Base-by-base conservation (phyloP, 2,797 vertebrate genomes). In the Limnodromus scolopaceus region DNA sequence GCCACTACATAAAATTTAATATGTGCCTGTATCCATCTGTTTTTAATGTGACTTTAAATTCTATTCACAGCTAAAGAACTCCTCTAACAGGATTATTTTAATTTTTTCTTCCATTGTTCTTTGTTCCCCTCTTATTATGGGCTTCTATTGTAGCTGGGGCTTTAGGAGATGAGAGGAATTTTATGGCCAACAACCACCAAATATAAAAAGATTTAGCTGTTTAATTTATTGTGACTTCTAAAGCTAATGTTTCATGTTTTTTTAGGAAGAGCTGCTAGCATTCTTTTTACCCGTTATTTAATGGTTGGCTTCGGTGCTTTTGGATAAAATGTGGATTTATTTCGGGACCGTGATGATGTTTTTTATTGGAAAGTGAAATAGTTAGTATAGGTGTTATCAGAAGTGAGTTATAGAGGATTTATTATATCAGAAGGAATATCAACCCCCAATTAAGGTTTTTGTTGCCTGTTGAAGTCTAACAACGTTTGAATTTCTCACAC, bases 31-130 rank as follows among this genome's bases (percentile, higher is more conserved):
- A 57, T 65, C 38, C 38, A 34, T 93, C 79, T 96, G 83, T 9
- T 96, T 93, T 88, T 81, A 86, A 86, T 94, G 18, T 68, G 20
- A 32, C 53, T 95, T 92, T 64, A 84, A 88, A 81, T 88, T 94
- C 65, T n/a, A 24, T 76, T 90, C 80, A 70, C 51, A 70, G 36
- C 46, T 87, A 34, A 83, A 87, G 60, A 82, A 53, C 18, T 92
- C 23, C 7, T 85, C 43, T 72, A 32, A 77, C 83, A 93, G 13
- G 7, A 71, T 78, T 41, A 45, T 78, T 96, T 75, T 25, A 12
- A 11, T 84, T 84, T 93, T 70, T 20, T 85, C 15, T 76, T 89
- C 53, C 82, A 79, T 90, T 94, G 89, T 94, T 95, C 27, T 83
- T 80, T 81, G 84, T 70, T 13, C 11, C 7, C 2, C 13, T 78